Base-by-base conservation (phyloP, 92 coral and sea anemone species). In the Paramuricea clavata region DNA sequence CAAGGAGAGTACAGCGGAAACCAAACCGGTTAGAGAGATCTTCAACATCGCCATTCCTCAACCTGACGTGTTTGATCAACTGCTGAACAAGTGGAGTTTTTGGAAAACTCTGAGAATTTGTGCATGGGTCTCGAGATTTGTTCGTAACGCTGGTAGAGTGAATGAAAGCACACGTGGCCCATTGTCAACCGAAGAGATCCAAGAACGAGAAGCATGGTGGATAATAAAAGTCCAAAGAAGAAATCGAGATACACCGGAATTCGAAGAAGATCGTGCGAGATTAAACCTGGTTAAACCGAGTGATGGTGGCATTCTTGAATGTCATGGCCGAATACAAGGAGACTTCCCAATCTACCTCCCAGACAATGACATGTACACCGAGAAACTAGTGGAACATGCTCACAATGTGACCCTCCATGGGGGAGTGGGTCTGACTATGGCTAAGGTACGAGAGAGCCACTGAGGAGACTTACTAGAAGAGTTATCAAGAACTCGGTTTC, bases 61-160 rank as follows among this genome's bases (percentile, higher is more conserved):
- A 50, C 59, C 59, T 2, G 59, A 50, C 59, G 59, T 7, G 59
- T 50, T 50, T 13, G 59, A 50, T 50, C 59, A 19, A 50, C 11
- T 50, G 11, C 22, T 50, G 59, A 19, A 7, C 2, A 50, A 50
- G 59, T 50, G 59, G 17, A 54, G 26, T 21, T 54, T 21, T 19
- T 54, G 62, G 44, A 54, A 65, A 65, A 65, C 72, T 12, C 36
- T 65, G n/a, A 65, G 72, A 65, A 65, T 65, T 6, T 65, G 41
- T 31, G 72, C 13, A 31, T 65, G 72, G 72, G 17, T 65, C 19
- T 65, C 72, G 19, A 39, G 72, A 31, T 65, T 65, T 19, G 12
- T 27, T 31, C 72, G 72, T 27, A 65, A 65, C 72, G 39, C 41
- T 19, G 22, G 72, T 13, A 65, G 23, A 13, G 39, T 6, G 39